Evolutionary conservation across 2,888 invertebrate species (phyloP).

Genomic region (Rhogogaster chlorosoma): DNA sequence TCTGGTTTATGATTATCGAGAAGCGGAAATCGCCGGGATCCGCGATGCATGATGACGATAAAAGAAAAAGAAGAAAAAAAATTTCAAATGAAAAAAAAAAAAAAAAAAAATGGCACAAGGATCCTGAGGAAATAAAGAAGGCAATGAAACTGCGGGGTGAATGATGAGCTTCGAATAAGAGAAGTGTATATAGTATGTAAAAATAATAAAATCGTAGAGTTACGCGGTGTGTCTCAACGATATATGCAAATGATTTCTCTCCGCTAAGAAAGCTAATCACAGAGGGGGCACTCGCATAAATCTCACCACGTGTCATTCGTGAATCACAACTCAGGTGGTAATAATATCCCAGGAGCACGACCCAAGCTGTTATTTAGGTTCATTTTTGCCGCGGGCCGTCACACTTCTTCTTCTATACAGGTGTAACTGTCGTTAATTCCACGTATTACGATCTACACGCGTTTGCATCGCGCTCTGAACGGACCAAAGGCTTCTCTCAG

Average conservation of each 20-base stretch:
- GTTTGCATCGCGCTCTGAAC: slow-evolving; percentile 13
- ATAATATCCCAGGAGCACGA: slow-evolving; percentile 71
- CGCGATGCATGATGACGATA: slow-evolving; percentile 8
- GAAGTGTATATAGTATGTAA: background rate
- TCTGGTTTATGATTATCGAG: background rate
- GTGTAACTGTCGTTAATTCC: slow-evolving; percentile 63
- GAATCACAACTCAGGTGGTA: slow-evolving; percentile 73
- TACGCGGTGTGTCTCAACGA: background rate
- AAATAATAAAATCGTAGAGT: slow-evolving; percentile 23
- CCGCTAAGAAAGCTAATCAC: slow-evolving; percentile 72
- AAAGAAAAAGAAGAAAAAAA: background rate
- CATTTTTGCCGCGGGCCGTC: slow-evolving; percentile 67
- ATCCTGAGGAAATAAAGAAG: background rate
- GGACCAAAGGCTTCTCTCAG: background rate
- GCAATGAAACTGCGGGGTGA: background rate
- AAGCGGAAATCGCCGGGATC: slow-evolving; percentile 13
- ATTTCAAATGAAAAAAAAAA: no score
- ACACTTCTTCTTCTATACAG: slow-evolving; percentile 63
- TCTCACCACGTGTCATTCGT: slow-evolving; percentile 73
- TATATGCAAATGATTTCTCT: slow-evolving; percentile 47
- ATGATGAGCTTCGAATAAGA: background rate
- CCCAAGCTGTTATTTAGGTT: slow-evolving; percentile 74
- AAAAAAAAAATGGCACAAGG: background rate
- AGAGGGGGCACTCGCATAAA: slow-evolving; percentile 72
- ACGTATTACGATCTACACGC: slow-evolving; percentile 46